Conservation (phyloP, 2,797 vertebrate species). For the Pristis pectinata region DNA sequence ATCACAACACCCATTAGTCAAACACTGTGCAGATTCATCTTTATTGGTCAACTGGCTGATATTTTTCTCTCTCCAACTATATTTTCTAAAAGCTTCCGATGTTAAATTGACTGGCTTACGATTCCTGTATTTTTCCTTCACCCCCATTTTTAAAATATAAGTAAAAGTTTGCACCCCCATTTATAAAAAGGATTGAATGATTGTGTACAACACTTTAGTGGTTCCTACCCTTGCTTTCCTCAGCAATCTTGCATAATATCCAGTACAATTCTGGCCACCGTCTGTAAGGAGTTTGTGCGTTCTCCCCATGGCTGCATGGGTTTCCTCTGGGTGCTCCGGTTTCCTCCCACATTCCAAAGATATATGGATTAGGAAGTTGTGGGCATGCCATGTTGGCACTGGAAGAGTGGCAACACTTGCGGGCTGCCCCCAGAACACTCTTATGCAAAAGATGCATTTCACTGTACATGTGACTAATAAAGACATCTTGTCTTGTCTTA, state of each 20-base stretch:
- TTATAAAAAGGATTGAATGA: neutral
- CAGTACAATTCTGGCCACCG: too few species aligned
- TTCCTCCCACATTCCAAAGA: too few species aligned
- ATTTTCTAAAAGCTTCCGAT: neutral
- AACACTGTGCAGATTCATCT: neutral
- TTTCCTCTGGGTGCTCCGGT: too few species aligned
- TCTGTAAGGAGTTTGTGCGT: too few species aligned
- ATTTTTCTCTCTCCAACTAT: neutral
- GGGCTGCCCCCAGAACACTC: too few species aligned
- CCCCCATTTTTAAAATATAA: neutral
- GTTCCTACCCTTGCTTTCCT: neutral
- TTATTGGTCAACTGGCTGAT: neutral
- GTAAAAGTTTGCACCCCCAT: neutral
- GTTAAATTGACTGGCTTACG: neutral
- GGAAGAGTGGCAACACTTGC: too few species aligned
- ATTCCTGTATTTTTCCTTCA: neutral
- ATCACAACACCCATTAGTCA: neutral
- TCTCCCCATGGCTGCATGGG: too few species aligned
- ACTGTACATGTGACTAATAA: too few species aligned
- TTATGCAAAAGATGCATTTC: too few species aligned
- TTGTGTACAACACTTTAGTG: neutral
- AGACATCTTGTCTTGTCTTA: too few species aligned
- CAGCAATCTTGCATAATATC: neutral
- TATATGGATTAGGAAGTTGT: too few species aligned
- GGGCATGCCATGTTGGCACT: too few species aligned